Base-by-base conservation (phyloP, 2,888 invertebrate genomes). In the Nephrotoma guestfalica region DNA sequence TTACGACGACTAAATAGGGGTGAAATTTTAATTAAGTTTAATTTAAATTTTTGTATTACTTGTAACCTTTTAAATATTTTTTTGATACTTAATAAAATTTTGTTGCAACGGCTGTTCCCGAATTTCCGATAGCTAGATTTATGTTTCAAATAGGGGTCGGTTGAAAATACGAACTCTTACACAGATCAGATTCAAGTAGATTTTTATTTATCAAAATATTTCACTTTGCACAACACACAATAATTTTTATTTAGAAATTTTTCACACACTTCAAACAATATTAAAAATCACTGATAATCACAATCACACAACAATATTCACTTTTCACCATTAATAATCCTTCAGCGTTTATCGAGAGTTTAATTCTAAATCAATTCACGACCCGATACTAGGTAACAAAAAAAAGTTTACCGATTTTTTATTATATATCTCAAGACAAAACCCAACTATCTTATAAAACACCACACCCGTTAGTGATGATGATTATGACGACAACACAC, bases 391-490 rank as follows among this genome's bases (percentile, higher is more conserved):
- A 30, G 51, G 6, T 51, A 71, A 71, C 2, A 9, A 30, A 71
- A 71, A 71, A 71, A 71, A 71, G 2, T 51, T 51, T 4, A 15
- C n/a, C 51, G 51, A 51, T 30, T 71, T 71, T 30, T 71, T 71
- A 71, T 13, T 71, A 9, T 51, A 7, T 71, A 71, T 84, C 42
- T 84, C 41, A 84, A 84, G 42, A 84, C 42, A 42, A 84, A 84
- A 84, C 84, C 15, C 84, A 84, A 84, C 84, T 42, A 84, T 84
- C 84, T 41, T 42, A 84, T 41, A 84, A 84, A 41, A 84, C 84
- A 84, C 84, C 84, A 84, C 84, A 84, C 84, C 84, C 84, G 84
- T 84, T 84, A 84, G 42, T 84, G 84, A 84, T 84, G 84, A 84
- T 84, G 41, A 84, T 71, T 84, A 84, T 84, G 84, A 84, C 84